Evolutionary conservation across 2,797 vertebrate species (phyloP).

Genomic region (Anguilla anguilla): DNA sequence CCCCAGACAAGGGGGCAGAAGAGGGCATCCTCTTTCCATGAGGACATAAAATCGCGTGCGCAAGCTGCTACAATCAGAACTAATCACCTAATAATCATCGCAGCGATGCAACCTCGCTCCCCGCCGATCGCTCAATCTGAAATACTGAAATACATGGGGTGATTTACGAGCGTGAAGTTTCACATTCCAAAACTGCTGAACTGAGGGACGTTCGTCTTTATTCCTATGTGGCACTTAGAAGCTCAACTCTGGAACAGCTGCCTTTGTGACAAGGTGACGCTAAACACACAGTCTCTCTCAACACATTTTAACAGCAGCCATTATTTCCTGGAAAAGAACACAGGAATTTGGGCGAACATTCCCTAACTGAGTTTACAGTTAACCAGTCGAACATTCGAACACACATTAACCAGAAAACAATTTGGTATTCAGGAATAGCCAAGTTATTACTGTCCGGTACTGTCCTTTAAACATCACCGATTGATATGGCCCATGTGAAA

Average conservation of each 20-base stretch:
- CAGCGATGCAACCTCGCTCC: not conserved
- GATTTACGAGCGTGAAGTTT: not conserved
- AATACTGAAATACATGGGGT: not conserved
- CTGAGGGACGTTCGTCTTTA: not conserved
- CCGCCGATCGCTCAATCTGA: not conserved
- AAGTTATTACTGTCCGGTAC: not conserved
- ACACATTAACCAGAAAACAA: not conserved
- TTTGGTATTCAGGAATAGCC: not conserved
- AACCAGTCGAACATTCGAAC: not conserved
- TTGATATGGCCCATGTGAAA: not conserved
- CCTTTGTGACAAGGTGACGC: not conserved
- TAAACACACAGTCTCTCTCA: not conserved
- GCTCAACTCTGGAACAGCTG: not conserved
- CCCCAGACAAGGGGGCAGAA: not conserved
- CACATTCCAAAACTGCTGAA: constrained; percentile 1
- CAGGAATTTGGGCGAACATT: not conserved
- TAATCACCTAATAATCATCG: not conserved
- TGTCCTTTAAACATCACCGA: not conserved
- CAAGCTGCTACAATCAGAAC: not conserved
- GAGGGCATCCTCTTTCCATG: not conserved
- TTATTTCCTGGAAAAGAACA: constrained; percentile 1
- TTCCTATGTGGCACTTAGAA: not conserved
- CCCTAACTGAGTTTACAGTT: not conserved
- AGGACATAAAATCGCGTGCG: not conserved
- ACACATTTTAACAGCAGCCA: not conserved